Evolutionary conservation across 2,113 vertebrate species (phyloP).

Genomic region (Trichomycterus rosablanca): DNA sequence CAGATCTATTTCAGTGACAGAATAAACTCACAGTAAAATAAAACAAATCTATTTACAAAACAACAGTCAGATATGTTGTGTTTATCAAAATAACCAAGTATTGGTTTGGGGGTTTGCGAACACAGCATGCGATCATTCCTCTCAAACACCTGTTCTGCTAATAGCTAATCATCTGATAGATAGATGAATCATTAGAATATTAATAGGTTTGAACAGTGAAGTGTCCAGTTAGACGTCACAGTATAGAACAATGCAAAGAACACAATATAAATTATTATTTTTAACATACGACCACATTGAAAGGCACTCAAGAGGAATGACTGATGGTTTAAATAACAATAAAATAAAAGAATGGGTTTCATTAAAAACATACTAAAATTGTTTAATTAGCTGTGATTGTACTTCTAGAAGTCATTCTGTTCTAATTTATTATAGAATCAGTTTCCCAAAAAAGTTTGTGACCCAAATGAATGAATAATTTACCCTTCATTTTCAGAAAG

Average conservation of each 20-base stretch:
- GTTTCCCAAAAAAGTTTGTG: no score
- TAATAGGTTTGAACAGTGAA: conserved; percentile 4
- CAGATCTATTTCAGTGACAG: no score
- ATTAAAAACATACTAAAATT: neutral
- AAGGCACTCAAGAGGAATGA: conserved; percentile 77
- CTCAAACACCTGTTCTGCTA: conserved; percentile 60
- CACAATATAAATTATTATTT: conserved; percentile 17
- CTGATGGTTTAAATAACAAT: conserved; percentile 20
- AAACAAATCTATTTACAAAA: conserved; percentile 60
- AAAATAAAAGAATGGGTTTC: neutral
- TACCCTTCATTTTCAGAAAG: no score
- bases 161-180: no score
- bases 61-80: conserved; percentile 29
- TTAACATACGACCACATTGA: conserved; percentile 33
- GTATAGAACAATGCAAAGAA: conserved; percentile 30
- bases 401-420: no score
- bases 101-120: neutral
- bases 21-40: conserved; percentile 52
- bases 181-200: conserved; percentile 21
- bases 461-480: no score
- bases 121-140: conserved; percentile 62
- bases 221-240: conserved; percentile 24
- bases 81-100: conserved; percentile 2
- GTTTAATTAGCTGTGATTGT: conserved; percentile 8
- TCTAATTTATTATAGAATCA: no score